Evolutionary conservation across 2,888 invertebrate species (phyloP).

Genomic region (Platerodrilus igneus): DNA sequence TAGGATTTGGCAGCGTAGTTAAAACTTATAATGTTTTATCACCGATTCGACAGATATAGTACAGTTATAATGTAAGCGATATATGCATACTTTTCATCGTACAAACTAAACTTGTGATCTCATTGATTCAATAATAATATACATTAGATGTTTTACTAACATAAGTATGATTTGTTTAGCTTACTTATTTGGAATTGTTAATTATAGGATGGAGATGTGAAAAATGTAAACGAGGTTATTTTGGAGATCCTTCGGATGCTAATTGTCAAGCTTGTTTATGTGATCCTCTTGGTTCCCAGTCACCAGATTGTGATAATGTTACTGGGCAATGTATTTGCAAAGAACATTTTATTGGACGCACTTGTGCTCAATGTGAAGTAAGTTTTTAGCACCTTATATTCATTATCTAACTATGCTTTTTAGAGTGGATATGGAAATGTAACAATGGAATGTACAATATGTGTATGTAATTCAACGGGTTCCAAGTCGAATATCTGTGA

Average conservation of each 20-base stretch:
- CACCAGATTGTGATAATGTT: constrained; percentile 63
- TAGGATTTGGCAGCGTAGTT: too few species aligned
- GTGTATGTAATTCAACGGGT: constrained; percentile 70
- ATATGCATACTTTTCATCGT: too few species aligned
- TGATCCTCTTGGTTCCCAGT: constrained; percentile 66
- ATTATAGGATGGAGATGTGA: constrained; percentile 61
- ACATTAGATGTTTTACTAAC: too few species aligned
- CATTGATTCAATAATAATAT: too few species aligned
- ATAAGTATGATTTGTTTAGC: too few species aligned
- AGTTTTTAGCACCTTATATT: constrained; percentile 22
- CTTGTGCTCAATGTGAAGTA: constrained; percentile 64
- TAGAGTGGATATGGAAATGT: constrained; percentile 68
- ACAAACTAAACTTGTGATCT: too few species aligned
- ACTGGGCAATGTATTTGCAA: constrained; percentile 75
- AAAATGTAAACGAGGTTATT: constrained; percentile 61
- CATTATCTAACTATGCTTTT: constrained; percentile 7
- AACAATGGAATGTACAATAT: constrained; percentile 72
- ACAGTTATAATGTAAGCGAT: too few species aligned
- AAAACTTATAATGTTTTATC: too few species aligned
- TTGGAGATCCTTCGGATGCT: constrained; percentile 59
- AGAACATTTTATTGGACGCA: constrained; percentile 64
- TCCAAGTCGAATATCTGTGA: constrained; percentile 68
- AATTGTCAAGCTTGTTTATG: constrained; percentile 75
- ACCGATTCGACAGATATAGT: too few species aligned
- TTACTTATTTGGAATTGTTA: too few species aligned